Conservation (phyloP, 2,113 vertebrate species). For the Loxodonta africana region DNA sequence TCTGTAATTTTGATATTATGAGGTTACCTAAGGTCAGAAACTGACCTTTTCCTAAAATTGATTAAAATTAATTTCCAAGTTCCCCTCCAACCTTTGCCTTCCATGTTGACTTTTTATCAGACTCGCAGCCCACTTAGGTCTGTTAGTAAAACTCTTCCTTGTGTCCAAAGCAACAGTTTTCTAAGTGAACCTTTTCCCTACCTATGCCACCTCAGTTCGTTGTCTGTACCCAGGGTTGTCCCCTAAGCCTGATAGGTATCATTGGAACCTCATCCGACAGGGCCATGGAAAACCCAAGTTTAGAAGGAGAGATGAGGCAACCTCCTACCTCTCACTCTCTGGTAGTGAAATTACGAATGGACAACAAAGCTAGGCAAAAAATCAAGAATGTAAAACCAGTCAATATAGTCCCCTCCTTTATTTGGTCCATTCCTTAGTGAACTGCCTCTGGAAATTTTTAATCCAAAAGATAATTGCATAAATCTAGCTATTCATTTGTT, state of each 20-base stretch:
- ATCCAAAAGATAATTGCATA: neutral
- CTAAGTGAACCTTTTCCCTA: neutral
- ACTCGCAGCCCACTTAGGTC: neutral
- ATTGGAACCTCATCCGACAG: neutral
- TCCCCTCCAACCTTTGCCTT: neutral
- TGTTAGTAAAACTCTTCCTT: neutral
- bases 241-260: neutral
- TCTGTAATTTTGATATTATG: conserved; percentile 25
- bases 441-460: neutral
- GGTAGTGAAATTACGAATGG: neutral
- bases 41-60: conserved; percentile 19
- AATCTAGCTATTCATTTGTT: neutral
- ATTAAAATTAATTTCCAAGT: conserved; percentile 16
- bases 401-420: neutral
- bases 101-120: neutral
- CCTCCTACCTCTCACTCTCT: neutral
- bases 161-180: neutral
- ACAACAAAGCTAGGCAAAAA: neutral
- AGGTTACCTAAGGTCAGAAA: conserved; percentile 11
- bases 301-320: neutral
- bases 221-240: neutral
- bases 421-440: neutral
- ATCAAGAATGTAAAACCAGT: neutral
- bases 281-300: neutral
- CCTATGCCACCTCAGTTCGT: neutral